Evolutionary conservation across 2,113 vertebrate genomes (phyloP).

Genomic region (Tichodroma muraria): DNA sequence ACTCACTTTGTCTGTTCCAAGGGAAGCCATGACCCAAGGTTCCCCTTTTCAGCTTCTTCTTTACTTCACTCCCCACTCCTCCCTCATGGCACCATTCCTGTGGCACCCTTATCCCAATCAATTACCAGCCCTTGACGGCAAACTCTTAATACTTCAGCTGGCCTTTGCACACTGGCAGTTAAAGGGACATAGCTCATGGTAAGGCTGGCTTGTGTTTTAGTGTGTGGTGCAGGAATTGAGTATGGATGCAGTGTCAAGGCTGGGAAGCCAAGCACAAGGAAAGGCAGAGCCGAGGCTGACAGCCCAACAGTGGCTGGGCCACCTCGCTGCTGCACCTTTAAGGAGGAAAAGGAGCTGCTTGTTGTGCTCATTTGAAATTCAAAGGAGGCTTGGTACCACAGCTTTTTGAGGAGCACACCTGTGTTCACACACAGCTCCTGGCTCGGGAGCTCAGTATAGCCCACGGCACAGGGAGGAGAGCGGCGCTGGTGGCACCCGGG

Average conservation of each 20-base stretch:
- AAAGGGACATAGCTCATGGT: fast-evolving
- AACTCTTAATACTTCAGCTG: neutral
- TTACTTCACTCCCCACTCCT: neutral
- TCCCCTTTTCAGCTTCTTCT: neutral
- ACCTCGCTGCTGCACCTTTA: neutral
- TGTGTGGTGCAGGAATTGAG: too few relatives aligned
- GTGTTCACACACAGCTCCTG: neutral
- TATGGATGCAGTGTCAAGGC: neutral
- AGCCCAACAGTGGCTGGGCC: neutral
- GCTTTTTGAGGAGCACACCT: neutral
- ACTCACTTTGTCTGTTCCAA: neutral
- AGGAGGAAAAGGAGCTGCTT: neutral
- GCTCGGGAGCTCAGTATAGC: fast-evolving
- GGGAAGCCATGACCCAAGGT: neutral
- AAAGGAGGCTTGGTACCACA: neutral
- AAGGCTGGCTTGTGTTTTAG: too few relatives aligned
- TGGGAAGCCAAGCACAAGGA: slow-evolving; percentile 1
- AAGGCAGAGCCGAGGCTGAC: neutral
- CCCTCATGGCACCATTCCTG: neutral
- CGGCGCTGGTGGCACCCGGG: fast-evolving
- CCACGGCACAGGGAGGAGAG: fast-evolving
- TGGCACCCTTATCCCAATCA: neutral
- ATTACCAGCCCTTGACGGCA: neutral
- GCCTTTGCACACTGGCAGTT: neutral
- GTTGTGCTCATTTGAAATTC: neutral